phyloP scores from a whole-genome alignment of 2,113 vertebrate species.

The Eudyptes chrysolophus region DNA sequence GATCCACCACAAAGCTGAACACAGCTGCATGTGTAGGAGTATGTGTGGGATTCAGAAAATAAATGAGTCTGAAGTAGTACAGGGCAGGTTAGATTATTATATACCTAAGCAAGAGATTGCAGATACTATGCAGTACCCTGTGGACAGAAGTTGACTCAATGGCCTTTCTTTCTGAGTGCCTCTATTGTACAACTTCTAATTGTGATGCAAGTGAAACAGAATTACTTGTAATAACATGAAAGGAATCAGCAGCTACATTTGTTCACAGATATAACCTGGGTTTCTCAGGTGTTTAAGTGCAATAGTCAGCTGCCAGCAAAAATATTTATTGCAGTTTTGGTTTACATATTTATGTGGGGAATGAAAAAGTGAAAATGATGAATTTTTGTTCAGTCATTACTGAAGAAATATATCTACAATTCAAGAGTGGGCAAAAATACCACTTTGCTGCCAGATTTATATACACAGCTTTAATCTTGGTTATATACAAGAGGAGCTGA shows the following conservation, averaged over 20 bases:
- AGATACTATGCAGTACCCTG: background rate
- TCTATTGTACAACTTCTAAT: background rate
- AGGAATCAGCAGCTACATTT: background rate
- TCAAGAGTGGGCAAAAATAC: constrained; percentile 56
- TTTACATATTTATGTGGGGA: constrained; percentile 41
- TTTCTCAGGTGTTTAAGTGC: constrained; percentile 44
- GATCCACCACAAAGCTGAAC: background rate
- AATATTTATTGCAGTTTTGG: constrained; percentile 24
- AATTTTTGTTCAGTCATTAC: constrained; percentile 42
- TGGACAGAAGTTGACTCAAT: background rate
- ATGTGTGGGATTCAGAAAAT: background rate
- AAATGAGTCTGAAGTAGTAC: background rate
- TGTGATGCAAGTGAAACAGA: background rate
- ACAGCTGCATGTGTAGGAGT: background rate
- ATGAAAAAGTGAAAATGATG: constrained; percentile 25
- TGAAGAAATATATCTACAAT: constrained; percentile 57
- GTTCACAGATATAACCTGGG: background rate
- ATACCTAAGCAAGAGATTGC: background rate
- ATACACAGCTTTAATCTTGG: constrained; percentile 66
- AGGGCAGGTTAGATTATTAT: background rate
- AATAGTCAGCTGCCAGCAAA: constrained; percentile 33
- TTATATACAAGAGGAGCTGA: constrained; percentile 61
- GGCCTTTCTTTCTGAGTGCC: background rate
- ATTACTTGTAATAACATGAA: background rate
- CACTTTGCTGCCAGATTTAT: constrained; percentile 60